These are phyloP conservation scores for Myotis pilosus DNA, from an alignment of 2,797 vertebrate species.

Conservation along the genomic window DNA sequence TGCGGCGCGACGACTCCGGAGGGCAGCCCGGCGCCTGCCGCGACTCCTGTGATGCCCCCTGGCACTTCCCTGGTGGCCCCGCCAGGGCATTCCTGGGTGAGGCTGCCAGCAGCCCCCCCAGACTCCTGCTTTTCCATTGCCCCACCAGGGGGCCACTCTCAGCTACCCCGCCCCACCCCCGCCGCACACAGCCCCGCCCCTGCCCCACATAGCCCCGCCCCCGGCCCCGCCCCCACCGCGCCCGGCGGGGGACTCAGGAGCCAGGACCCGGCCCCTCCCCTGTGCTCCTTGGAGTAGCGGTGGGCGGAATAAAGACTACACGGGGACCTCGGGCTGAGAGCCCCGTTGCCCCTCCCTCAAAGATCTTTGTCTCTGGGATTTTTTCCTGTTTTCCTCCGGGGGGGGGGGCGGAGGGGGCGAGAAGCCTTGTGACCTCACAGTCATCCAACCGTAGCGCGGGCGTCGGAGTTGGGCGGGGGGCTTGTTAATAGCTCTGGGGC, in stretches of 20 bases:
- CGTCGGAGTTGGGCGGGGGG: too few relatives aligned
- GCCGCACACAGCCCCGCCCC: neutral
- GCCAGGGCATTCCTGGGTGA: neutral
- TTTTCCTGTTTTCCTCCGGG: conserved; percentile 36
- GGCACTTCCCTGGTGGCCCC: neutral
- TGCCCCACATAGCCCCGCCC: neutral
- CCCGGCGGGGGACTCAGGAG: rapidly evolving
- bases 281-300: neutral
- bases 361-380: conserved; percentile 46
- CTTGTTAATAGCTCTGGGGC: neutral
- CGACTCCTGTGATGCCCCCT: neutral
- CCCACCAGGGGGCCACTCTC: conserved; percentile 59
- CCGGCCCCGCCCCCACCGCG: neutral
- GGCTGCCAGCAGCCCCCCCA: neutral
- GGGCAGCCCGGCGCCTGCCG: neutral
- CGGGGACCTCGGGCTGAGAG: neutral
- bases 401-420: too few relatives aligned
- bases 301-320: neutral
- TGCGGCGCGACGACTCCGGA: neutral
- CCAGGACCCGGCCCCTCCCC: too few relatives aligned
- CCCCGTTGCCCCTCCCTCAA: neutral
- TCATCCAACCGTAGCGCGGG: too few relatives aligned
- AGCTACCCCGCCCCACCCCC: neutral
- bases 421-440: conserved; percentile 58
- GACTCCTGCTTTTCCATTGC: conserved; percentile 13